These are phyloP conservation scores for Tachystola acroxantha DNA, from an alignment of 2,888 invertebrate genomes.

Conservation along the genomic window DNA sequence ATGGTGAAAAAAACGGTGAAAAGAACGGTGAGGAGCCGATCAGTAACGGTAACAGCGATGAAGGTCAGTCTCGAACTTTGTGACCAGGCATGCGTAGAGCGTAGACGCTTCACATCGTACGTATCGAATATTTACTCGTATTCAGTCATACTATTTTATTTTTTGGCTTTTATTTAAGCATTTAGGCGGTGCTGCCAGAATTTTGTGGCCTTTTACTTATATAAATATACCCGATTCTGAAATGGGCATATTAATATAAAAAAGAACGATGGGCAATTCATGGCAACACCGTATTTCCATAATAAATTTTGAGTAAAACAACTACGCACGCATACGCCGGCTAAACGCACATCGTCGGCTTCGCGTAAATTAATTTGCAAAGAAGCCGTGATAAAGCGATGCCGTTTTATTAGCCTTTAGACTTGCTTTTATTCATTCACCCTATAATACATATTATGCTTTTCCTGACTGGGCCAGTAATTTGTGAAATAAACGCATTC, in stretches of 20 bases:
- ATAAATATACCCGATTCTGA: too few relatives aligned
- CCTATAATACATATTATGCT: too few relatives aligned
- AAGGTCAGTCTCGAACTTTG: conserved; percentile 70
- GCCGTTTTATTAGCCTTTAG: conserved; percentile 43
- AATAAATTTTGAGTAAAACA: conserved; percentile 27
- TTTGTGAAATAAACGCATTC: too few relatives aligned
- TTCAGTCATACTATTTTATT: conserved; percentile 14
- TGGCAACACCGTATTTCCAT: neutral
- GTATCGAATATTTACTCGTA: conserved; percentile 12
- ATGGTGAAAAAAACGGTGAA: conserved; percentile 69
- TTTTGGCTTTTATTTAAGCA: conserved; percentile 30
- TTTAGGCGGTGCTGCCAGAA: conserved; percentile 1
- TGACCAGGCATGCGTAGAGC: conserved; percentile 54
- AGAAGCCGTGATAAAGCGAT: neutral
- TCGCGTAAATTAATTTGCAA: conserved; percentile 4
- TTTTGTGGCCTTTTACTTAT: too few relatives aligned
- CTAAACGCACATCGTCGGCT: conserved; percentile 47
- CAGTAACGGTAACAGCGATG: conserved; percentile 76
- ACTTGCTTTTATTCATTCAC: conserved; percentile 25
- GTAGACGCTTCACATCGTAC: conserved; percentile 48
- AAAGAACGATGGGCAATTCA: too few relatives aligned
- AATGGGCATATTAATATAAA: too few relatives aligned
- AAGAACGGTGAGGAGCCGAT: conserved; percentile 73
- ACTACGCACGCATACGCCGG: conserved; percentile 55
- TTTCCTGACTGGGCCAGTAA: too few relatives aligned